Base-by-base conservation (phyloP, 64 coral and sea anemone species). In the Pachyseris speciosa region DNA sequence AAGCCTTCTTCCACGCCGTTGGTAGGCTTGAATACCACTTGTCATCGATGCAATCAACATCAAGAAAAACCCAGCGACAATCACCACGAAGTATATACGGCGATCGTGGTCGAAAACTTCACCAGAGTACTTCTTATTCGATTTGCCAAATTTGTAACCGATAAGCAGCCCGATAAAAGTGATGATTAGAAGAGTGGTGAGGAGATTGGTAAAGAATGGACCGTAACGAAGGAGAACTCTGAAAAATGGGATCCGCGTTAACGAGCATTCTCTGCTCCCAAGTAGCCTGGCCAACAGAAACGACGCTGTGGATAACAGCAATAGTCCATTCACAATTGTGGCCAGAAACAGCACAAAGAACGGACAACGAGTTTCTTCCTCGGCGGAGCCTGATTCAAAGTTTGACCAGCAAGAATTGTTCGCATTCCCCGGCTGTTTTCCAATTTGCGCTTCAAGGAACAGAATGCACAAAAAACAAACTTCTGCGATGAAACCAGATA, bases 271-370 rank as follows among this genome's bases (percentile, higher is more conserved):
- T 27, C 9, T 3, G 52, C 53, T 61, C 1, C 77, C 77, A 61
- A 61, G 50, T 9, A 81, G 2, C 19, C 51, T 39, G 10, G 53
- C 51, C 2, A 81, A 8, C 33, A 81, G 53, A 10, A 61, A 61
- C 5, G 34, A 81, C 2, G 22, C 20, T 15, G 32, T 63, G 33
- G n/a, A 61, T 3, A 60, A 24, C 19, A 81, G 4, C 53, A 81
- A 52, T 10, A 81, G 1, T 61, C 77, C 77, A 22, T 81, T 81
- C 5, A 61, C 51, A 6, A 81, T 61, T 34, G 53, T n/a, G 22
- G 53, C 77, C 51, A 81, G 7, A 33, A 81, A 81, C 8, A 81
- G 55, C n/a, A 19, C 77, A 26, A 81, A 81, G 26, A 24, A 81
- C 9, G 77, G 77, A n/a, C 77, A 81, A 31, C 37, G 19, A 22